phyloP scores from a whole-genome alignment of 2,888 invertebrate species.

The Abscondita cerata region DNA sequence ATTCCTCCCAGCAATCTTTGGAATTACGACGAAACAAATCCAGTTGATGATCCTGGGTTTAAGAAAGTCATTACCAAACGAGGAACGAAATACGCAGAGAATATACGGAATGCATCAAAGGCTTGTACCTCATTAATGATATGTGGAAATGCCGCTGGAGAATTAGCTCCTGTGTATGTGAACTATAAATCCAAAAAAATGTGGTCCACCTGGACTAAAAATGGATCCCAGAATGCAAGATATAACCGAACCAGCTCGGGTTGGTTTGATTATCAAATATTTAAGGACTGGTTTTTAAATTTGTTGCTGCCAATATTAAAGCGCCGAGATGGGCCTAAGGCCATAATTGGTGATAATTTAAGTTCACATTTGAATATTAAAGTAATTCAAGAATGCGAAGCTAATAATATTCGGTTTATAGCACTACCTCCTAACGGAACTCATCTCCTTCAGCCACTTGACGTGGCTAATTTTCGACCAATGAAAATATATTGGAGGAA shows the following conservation, averaged over 20 bases:
- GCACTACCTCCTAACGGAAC: constrained; percentile 46
- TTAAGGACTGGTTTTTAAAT: constrained; percentile 17
- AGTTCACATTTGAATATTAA: constrained; percentile 26
- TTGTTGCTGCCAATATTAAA: constrained; percentile 41
- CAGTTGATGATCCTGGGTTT: constrained; percentile 49
- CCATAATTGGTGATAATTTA: constrained; percentile 50
- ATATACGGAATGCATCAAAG: background rate
- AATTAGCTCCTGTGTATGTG: background rate
- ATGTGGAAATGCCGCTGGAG: background rate
- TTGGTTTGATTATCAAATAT: constrained; percentile 10
- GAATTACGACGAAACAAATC: constrained; percentile 53
- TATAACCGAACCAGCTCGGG: constrained; percentile 8
- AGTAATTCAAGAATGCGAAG: constrained; percentile 42
- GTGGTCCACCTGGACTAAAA: constrained; percentile 17
- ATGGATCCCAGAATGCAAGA: background rate
- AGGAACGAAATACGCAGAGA: constrained; percentile 42
- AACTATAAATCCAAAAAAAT: constrained; percentile 14
- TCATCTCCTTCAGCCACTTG: too few species aligned
- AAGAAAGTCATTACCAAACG: constrained; percentile 30
- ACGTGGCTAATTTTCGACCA: too few species aligned
- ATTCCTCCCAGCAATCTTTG: constrained; percentile 37
- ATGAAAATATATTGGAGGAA: too few species aligned
- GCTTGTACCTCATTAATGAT: background rate
- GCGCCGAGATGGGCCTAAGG: constrained; percentile 40
- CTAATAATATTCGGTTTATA: constrained; percentile 50